Conservation (phyloP, 2,113 vertebrate species). For the Rhizomys pruinosus region DNA sequence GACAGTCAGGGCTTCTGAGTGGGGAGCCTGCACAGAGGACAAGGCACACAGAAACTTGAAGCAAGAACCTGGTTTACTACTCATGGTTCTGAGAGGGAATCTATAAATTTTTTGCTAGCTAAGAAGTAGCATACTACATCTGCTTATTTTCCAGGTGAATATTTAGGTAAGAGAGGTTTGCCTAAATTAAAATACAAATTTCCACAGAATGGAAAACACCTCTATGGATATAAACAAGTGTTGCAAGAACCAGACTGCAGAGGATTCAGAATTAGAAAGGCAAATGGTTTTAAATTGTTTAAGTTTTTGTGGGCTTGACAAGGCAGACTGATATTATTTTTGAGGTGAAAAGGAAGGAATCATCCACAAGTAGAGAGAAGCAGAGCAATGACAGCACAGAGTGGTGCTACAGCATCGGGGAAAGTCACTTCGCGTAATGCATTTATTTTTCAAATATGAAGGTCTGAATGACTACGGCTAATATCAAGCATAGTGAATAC, state of each 20-base stretch:
- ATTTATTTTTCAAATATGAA: slow-evolving; percentile 10
- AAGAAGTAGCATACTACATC: not conserved
- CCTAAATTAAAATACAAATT: slow-evolving; percentile 35
- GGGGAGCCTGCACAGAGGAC: slow-evolving; percentile 89
- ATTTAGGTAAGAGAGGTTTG: not conserved
- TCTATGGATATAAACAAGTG: not conserved
- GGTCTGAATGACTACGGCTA: not conserved
- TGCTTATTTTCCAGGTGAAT: slow-evolving; percentile 19
- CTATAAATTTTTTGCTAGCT: slow-evolving; percentile 1
- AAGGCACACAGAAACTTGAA: not conserved
- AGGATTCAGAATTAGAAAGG: slow-evolving; percentile 14
- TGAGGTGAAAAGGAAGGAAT: slow-evolving; percentile 51
- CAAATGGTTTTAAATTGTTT: not conserved
- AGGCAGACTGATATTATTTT: slow-evolving; percentile 26
- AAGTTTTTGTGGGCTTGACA: not conserved
- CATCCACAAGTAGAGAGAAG: not conserved
- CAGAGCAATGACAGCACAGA: not conserved
- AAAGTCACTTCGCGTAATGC: not conserved
- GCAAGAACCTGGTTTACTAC: not conserved
- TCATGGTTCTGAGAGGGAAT: not conserved
- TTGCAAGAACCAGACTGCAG: not conserved
- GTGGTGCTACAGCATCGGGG: too few relatives aligned
- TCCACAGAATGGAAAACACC: slow-evolving; percentile 9
- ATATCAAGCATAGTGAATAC: not conserved
- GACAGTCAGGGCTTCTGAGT: slow-evolving; percentile 94